These are phyloP conservation scores for Diplosoma virens DNA, from an alignment of 23 tunicate species.

Conservation along the genomic window DNA sequence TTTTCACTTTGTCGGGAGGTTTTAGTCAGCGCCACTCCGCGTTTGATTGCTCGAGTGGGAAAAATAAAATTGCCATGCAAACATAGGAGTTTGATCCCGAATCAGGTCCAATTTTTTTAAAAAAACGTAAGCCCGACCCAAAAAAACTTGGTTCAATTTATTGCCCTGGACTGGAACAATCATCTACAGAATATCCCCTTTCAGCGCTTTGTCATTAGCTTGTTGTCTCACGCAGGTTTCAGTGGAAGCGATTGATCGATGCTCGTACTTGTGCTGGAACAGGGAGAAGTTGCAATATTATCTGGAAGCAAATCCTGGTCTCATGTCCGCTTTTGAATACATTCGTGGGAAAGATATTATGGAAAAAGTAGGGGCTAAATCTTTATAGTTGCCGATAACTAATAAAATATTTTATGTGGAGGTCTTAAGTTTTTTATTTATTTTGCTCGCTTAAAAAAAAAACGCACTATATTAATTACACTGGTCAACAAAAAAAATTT, in stretches of 20 bases:
- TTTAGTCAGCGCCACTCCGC: too few relatives aligned
- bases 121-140: too few relatives aligned
- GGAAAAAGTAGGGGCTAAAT: slow-evolving; percentile 44
- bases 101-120: too few relatives aligned
- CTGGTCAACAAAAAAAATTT: too few relatives aligned
- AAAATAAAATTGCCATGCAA: too few relatives aligned
- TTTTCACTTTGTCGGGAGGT: too few relatives aligned
- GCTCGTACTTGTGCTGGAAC: slow-evolving; percentile 92
- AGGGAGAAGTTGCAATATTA: slow-evolving; percentile 81
- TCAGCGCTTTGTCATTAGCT: neutral
- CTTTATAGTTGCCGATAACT: neutral
- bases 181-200: neutral
- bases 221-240: too few relatives aligned
- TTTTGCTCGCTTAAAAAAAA: too few relatives aligned
- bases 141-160: too few relatives aligned
- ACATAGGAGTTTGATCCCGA: too few relatives aligned
- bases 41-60: too few relatives aligned
- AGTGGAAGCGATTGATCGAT: slow-evolving; percentile 82
- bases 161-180: neutral
- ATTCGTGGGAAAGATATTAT: slow-evolving; percentile 74
- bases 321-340: slow-evolving; percentile 58
- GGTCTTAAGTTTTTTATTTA: too few relatives aligned
- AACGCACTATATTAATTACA: neutral
- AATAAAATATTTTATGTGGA: neutral
- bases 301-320: slow-evolving; percentile 73